Conservation (phyloP, 2,113 vertebrate species). For the Emydocephalus ijimae region DNA sequence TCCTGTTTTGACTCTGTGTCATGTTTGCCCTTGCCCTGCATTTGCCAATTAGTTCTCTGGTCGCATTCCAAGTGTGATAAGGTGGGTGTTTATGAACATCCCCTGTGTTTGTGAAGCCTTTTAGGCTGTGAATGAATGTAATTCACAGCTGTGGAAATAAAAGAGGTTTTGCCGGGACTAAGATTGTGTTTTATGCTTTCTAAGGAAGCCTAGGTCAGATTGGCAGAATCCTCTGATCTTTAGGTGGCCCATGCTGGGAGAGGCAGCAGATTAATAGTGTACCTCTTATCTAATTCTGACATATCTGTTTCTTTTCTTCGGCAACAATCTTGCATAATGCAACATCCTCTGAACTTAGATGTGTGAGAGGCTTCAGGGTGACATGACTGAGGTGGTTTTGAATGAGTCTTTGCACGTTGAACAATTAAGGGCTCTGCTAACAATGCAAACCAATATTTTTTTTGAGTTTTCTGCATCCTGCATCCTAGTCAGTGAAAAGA, state of each 20-base stretch:
- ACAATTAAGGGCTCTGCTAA: not conserved
- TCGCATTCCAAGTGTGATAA: too few relatives aligned
- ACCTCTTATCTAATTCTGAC: not conserved
- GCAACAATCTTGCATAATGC: not conserved
- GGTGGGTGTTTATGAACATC: too few relatives aligned
- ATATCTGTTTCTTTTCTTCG: not conserved
- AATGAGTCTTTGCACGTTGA: not conserved
- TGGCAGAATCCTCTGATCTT: not conserved
- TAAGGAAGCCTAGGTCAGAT: too few relatives aligned
- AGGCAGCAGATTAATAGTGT: not conserved
- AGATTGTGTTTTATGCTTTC: too few relatives aligned
- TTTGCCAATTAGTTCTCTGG: too few relatives aligned
- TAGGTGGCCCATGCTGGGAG: not conserved
- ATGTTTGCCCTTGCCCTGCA: too few relatives aligned
- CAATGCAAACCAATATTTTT: not conserved
- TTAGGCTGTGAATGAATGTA: too few relatives aligned
- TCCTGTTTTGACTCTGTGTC: too few relatives aligned
- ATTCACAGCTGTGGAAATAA: too few relatives aligned
- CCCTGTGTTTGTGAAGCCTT: too few relatives aligned
- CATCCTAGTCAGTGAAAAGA: not conserved
- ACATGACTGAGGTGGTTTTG: not conserved
- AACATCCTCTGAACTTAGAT: not conserved
- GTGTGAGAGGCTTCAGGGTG: not conserved
- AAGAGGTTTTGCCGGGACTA: too few relatives aligned
- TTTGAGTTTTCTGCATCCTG: not conserved